Evolutionary conservation across 1,140 invertebrate species (phyloP).

Genomic region (Ceratina australensis): DNA sequence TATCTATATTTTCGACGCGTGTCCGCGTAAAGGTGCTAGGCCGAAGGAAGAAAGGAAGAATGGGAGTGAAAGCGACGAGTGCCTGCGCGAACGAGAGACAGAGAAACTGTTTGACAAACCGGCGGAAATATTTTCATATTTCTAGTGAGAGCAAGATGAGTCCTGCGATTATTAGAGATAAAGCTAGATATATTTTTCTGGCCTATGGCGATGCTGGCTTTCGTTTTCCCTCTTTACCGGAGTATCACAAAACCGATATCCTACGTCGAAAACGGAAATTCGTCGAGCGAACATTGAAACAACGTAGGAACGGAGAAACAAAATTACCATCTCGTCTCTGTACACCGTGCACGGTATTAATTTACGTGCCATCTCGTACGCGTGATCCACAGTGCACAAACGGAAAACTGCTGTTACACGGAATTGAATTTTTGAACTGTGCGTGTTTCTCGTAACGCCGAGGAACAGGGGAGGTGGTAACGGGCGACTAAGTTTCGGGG

Average conservation of each 20-base stretch:
- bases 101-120: background rate
- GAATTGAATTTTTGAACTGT: background rate
- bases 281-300: background rate
- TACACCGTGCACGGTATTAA: conserved; percentile 8
- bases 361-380: conserved; percentile 37
- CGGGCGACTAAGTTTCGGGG: background rate
- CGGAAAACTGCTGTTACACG: background rate
- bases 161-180: conserved; percentile 57
- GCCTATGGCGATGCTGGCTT: conserved; percentile 15
- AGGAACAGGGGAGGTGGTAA: conserved; percentile 15
- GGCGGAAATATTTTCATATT: conserved; percentile 29
- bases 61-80: background rate
- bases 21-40: conserved; percentile 32
- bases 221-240: background rate
- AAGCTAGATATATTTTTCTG: conserved; percentile 31
- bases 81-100: background rate
- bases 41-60: background rate
- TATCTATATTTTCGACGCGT: conserved; percentile 24
- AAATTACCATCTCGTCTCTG: conserved; percentile 1
- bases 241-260: no score
- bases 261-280: conserved; percentile 19
- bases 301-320: background rate
- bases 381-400: conserved; percentile 7
- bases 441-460: conserved; percentile 10
- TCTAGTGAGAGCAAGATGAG: conserved; percentile 15